Percentiles rank a stretch among this genome's conserved stretches.
phyloP scores from a whole-genome alignment of 2,113 vertebrate species.

The Eurypyga helias region DNA sequence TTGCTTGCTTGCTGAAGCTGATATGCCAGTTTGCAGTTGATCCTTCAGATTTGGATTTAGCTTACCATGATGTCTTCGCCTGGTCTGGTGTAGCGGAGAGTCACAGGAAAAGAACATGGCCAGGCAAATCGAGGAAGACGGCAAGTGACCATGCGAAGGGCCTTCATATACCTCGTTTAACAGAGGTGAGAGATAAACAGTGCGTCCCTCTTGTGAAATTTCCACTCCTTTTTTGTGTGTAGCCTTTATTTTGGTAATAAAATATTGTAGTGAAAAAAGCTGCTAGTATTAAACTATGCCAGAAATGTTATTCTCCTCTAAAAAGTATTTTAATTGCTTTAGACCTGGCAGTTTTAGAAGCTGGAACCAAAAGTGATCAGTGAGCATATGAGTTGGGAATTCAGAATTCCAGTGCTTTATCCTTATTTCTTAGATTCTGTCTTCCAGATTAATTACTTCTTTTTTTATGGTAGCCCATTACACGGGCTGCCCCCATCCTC shows the following conservation, averaged over 20 bases:
- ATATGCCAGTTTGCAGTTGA: conserved; percentile 99
- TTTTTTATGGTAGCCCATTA: not conserved
- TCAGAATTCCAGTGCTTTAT: not conserved
- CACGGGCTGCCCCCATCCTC: not conserved
- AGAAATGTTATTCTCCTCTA: not conserved
- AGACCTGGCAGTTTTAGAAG: not conserved
- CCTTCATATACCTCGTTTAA: conserved; percentile 94
- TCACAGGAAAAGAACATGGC: conserved; percentile 94
- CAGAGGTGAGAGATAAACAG: conserved; percentile 82
- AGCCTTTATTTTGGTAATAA: not conserved
- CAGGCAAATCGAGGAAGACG: conserved; percentile 93
- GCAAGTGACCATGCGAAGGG: conserved; percentile 92
- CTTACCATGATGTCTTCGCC: conserved; percentile 97
- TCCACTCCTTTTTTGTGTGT: not conserved
- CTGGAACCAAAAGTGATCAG: not conserved
- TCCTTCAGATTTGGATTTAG: conserved; percentile 94
- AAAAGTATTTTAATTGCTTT: not conserved
- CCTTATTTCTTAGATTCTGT: not conserved
- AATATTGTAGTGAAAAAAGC: not conserved
- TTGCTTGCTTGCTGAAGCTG: conserved; percentile 96
- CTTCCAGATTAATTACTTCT: not conserved
- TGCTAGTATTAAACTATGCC: not conserved
- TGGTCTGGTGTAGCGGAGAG: conserved; percentile 93
- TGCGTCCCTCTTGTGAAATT: not conserved
- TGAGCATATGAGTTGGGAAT: not conserved